Evolutionary conservation across 2,888 invertebrate genomes (phyloP), one percentile per base, ranked within the genome.

Genomic region (Synanthedon formicaeformis): DNA sequence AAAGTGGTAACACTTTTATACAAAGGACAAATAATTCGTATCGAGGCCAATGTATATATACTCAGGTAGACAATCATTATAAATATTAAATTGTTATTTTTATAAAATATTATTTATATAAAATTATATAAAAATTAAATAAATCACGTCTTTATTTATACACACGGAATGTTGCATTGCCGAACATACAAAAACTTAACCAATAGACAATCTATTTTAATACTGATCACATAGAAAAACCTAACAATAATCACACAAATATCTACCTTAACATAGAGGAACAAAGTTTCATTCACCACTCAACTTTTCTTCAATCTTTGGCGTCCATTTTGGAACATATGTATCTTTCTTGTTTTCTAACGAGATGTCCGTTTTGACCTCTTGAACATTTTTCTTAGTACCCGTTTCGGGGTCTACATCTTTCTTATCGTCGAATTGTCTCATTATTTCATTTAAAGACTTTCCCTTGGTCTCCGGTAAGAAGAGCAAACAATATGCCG

Each of bases 381-480:
- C 81, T 11, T 60, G 63, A 34, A 56, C 59, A 12, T 65, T 62
- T 53, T 76, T 77, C 50, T 71, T 73, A 52, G 65, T 75, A 4
- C 81, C 83, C 1, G 64, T 59, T 61, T 85, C 83, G 2, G 87
- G 82, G 41, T 81, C 82, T 27, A 58, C 54, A 1, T 79, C 76
- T 53, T 75, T 77, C 64, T 77, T 81, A 16, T 80, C 82, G 51
- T 89, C 89, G 57, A 92, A 92, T 56, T 85, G 85, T 56, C 78
- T 88, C 80, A 92, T 92, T 12, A 93, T 93, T 64, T 93, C 92
- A 51, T 88, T 88, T 57, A 93, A 74, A 50, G 90, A 90, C 61
- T 91, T 91, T 11, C 92, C 92, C 63, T 91, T 91, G 0, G 93
- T 93, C 74, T 93, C 93, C 2, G 92, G 92, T 1, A 93, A 74